phyloP scores from a whole-genome alignment of 2,797 vertebrate genomes.

The Hemibagrus guttatus region DNA sequence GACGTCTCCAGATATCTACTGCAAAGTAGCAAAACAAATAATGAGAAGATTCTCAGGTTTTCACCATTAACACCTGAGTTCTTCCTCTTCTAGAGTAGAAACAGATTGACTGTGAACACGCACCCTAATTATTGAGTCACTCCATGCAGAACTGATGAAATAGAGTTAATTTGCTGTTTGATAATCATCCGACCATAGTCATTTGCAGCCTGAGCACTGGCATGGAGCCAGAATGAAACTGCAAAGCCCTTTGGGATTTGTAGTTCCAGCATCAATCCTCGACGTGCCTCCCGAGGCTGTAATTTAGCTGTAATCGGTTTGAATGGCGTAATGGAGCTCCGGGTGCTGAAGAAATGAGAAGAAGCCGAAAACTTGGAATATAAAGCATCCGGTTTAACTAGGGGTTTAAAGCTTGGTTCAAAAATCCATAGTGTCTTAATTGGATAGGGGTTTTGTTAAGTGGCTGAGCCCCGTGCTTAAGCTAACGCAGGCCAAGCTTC shows the following conservation, averaged over 20 bases:
- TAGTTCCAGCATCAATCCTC: slow-evolving; percentile 35
- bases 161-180: slow-evolving; percentile 33
- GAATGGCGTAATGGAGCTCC: slow-evolving; percentile 27
- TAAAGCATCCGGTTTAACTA: slow-evolving; percentile 29
- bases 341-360: slow-evolving; percentile 20
- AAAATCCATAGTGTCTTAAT: slow-evolving; percentile 53
- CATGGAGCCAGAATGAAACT: slow-evolving; percentile 10
- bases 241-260: slow-evolving; percentile 26
- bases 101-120: background rate
- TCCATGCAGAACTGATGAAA: slow-evolving; percentile 45
- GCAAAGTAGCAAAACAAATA: background rate
- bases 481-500: slow-evolving; percentile 42
- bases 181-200: slow-evolving; percentile 34
- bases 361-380: slow-evolving; percentile 30
- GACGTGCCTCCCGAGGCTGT: slow-evolving; percentile 22
- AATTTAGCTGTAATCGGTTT: slow-evolving; percentile 33
- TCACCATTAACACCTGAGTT: background rate
- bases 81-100: background rate
- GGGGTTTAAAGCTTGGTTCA: slow-evolving; percentile 31
- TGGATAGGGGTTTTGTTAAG: slow-evolving; percentile 52
- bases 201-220: slow-evolving; percentile 18
- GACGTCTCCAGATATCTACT: background rate
- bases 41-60: background rate
- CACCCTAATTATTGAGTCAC: slow-evolving; percentile 35
- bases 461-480: slow-evolving; percentile 40